A percentile compares a stretch with the other conserved stretches of the same genome.
Conservation (phyloP, 2,797 vertebrate species). For the Poecilia velifera region DNA sequence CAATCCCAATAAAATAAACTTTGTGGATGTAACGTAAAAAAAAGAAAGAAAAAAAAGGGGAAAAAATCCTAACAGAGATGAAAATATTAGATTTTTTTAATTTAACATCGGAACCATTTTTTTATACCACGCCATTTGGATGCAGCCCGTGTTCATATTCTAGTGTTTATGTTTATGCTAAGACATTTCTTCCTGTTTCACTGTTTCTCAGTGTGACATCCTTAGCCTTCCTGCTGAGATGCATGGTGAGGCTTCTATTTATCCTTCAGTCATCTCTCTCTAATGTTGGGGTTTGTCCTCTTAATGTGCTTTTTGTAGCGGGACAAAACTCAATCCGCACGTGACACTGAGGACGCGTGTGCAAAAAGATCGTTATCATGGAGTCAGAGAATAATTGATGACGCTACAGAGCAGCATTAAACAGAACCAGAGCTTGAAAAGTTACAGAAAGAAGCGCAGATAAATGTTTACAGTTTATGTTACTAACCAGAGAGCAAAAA, state of each 20-base stretch:
- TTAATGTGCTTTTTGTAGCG: conserved; percentile 49
- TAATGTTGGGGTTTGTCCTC: conserved; percentile 49
- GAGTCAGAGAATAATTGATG: conserved; percentile 27
- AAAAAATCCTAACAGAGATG: too few species aligned
- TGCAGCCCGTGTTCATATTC: not conserved
- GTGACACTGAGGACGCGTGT: conserved; percentile 29
- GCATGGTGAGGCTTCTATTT: conserved; percentile 42
- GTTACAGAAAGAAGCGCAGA: not conserved
- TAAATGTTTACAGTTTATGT: not conserved
- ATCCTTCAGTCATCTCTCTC: conserved; percentile 55
- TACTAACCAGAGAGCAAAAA: not conserved
- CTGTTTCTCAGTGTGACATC: conserved; percentile 32
- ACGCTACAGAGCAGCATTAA: conserved; percentile 9
- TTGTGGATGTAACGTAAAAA: too few species aligned
- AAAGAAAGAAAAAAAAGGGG: too few species aligned
- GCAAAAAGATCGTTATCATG: conserved; percentile 13
- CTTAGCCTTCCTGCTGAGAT: conserved; percentile 44
- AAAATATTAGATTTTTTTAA: not conserved
- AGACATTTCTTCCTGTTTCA: not conserved
- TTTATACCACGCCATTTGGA: not conserved
- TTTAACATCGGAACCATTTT: not conserved
- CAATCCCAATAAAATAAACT: too few species aligned
- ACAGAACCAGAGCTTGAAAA: not conserved
- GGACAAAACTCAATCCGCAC: conserved; percentile 34
- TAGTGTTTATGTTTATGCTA: conserved; percentile 22